Evolutionary conservation across 2,797 vertebrate genomes (phyloP).

Genomic region (Octomys mimax): DNA sequence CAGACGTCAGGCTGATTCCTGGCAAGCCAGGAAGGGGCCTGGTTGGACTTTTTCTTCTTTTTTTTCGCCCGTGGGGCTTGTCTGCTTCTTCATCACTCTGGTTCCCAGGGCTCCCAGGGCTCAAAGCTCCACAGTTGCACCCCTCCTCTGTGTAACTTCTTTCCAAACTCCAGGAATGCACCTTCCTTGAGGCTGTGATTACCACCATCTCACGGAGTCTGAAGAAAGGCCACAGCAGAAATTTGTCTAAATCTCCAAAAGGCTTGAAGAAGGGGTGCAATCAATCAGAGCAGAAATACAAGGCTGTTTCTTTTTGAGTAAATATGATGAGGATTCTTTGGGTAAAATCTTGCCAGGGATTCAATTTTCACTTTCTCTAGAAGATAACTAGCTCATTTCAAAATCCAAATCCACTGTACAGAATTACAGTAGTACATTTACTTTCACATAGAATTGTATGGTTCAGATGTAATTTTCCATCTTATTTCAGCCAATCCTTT

Average conservation of each 20-base stretch:
- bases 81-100: background rate
- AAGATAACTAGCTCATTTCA: constrained; percentile 59
- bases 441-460: background rate
- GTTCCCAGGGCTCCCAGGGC: constrained; percentile 17
- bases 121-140: background rate
- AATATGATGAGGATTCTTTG: constrained; percentile 13
- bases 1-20: background rate
- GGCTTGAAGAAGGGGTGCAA: background rate
- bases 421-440: background rate
- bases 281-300: background rate
- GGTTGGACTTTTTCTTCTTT: background rate
- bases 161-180: constrained; percentile 39
- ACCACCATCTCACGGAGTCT: background rate
- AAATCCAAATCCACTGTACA: constrained; percentile 6
- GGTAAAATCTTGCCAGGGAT: constrained; percentile 9
- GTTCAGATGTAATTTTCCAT: constrained; percentile 30
- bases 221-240: background rate
- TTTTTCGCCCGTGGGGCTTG: background rate
- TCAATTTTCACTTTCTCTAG: constrained; percentile 58
- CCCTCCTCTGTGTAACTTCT: background rate
- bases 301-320: constrained; percentile 25
- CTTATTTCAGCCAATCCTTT: background rate
- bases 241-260: background rate
- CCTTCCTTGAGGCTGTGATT: background rate
- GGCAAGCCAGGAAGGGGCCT: background rate